These are phyloP conservation scores for Egretta garzetta DNA, from an alignment of 2,113 vertebrate genomes.

Conservation along the genomic window DNA sequence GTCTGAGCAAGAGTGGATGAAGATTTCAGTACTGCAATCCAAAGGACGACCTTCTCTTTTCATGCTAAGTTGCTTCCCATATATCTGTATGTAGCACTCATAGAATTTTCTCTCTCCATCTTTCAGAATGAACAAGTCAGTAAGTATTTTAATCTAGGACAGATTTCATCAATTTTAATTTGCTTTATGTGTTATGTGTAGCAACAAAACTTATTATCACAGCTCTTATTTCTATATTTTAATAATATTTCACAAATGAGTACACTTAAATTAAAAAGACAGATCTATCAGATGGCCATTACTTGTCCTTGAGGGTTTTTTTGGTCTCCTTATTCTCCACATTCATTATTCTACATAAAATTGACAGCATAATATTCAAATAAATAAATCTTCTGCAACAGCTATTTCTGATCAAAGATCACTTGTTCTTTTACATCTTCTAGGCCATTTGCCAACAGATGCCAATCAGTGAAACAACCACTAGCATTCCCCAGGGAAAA, in stretches of 20 bases:
- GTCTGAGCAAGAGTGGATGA: neutral
- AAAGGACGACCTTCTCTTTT: neutral
- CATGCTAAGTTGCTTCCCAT: neutral
- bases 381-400: slow-evolving; percentile 12
- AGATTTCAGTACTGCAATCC: neutral
- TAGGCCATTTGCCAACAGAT: neutral
- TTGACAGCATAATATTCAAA: neutral
- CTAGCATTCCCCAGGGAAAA: neutral
- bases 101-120: neutral
- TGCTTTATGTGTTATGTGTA: neutral
- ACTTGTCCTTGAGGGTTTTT: neutral
- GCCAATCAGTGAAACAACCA: neutral
- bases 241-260: neutral
- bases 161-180: neutral
- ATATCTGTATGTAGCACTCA: neutral
- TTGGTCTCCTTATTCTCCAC: neutral
- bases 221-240: neutral
- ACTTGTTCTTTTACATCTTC: slow-evolving; percentile 4
- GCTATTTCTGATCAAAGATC: slow-evolving; percentile 13
- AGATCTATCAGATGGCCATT: neutral
- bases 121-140: neutral
- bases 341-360: slow-evolving; percentile 4
- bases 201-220: neutral
- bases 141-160: neutral
- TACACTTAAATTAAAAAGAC: slow-evolving; percentile 17